Evolutionary conservation across 53 echinoderm and acorn worm species (phyloP), one percentile per base, ranked within the genome.

Genomic region (Echinometra lucunter): DNA sequence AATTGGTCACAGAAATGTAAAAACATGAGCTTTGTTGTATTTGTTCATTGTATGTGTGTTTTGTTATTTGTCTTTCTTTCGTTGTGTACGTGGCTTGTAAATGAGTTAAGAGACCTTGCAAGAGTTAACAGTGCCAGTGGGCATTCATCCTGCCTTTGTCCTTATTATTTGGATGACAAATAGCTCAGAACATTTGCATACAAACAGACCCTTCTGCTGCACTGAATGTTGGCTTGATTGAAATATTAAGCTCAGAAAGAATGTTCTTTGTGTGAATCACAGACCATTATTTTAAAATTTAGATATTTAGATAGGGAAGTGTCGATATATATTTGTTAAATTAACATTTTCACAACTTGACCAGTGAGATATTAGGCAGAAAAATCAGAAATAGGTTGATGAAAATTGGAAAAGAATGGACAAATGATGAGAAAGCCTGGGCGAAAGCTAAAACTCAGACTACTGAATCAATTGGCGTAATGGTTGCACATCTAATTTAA

Each of bases 181-280:
- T 19, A 74, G 30, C 37, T 75, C 35, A 75, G 40, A 75, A 75
- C 40, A 37, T 75, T 75, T 75, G 40, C 75, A 75, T 75, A 75
- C 75, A 75, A 40, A 38, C 34, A 37, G 30, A 19, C 21, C 40
- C 38, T 67, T 67, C 32, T 67, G 30, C 10, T 8, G 7, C 10
- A 8, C 30, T 8, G 9, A 67, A 67, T 32, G 32, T 67, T 67
- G 67, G 32, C 28, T 28, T 67, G 67, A 5, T 4, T 63, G 6
- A 67, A 67, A 67, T 28, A 67, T 30, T 67, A 30, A 28, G 10
- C 67, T 28, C 30, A 67, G 30, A 30, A 30, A 67, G 30, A 30
- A 30, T 63, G 63, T 9, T 63, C 10, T 63, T 63, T 63, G 30
- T 10, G 1, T 69, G 34, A 32, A 30, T n/a, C n/a, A n/a, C n/a